phyloP scores from a whole-genome alignment of 2,888 invertebrate genomes.

The Pomacea canaliculata region DNA sequence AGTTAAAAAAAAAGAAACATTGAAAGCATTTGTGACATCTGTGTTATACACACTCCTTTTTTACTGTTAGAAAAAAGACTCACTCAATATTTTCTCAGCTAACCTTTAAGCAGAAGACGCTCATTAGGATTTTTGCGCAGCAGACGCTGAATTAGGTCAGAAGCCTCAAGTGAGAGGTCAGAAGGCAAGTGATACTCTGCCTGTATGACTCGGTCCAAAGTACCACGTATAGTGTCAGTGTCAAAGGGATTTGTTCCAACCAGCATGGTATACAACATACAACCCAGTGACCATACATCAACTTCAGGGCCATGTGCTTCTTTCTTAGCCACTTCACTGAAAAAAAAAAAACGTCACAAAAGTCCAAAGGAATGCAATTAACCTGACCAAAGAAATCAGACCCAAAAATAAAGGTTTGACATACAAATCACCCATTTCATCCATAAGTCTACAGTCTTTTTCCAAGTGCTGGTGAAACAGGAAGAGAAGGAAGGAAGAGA shows the following conservation, averaged over 20 bases:
- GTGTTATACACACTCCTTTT: too few species aligned
- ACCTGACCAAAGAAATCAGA: too few species aligned
- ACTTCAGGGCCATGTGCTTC: conserved; percentile 91
- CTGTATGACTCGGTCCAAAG: conserved; percentile 89
- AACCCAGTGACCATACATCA: conserved; percentile 97
- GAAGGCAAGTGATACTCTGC: conserved; percentile 85
- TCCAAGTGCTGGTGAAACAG: too few species aligned
- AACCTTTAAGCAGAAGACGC: conserved; percentile 76
- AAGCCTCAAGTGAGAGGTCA: conserved; percentile 84
- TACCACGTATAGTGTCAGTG: conserved; percentile 82
- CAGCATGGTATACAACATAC: conserved; percentile 90
- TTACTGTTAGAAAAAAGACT: not conserved
- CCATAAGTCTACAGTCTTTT: too few species aligned
- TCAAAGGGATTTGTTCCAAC: conserved; percentile 95
- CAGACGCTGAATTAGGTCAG: conserved; percentile 84
- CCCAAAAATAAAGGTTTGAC: too few species aligned
- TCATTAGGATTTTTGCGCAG: conserved; percentile 90
- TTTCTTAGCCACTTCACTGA: conserved; percentile 81
- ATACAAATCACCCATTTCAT: too few species aligned
- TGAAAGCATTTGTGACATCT: too few species aligned
- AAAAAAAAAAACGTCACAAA: too few species aligned
- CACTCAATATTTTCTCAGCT: not conserved
- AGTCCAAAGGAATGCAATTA: too few species aligned
- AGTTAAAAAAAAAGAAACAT: too few species aligned
- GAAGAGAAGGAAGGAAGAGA: too few species aligned